Evolutionary conservation across 2,888 invertebrate genomes (phyloP).

Genomic region (Tineola bisselliella): DNA sequence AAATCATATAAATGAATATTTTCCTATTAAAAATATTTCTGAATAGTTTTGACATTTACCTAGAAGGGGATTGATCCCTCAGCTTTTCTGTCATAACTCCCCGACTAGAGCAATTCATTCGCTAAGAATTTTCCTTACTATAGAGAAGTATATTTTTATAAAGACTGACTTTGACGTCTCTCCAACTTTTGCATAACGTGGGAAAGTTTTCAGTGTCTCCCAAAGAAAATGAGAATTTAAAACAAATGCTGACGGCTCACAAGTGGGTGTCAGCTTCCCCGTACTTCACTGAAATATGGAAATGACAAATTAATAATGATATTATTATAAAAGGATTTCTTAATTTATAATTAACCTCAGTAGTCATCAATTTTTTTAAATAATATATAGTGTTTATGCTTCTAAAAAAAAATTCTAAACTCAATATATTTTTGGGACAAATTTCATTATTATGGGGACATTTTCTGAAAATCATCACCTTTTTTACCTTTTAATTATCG

Average conservation of each 20-base stretch:
- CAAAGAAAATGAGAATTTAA: not conserved
- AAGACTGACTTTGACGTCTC: not conserved
- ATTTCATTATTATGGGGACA: too few species aligned
- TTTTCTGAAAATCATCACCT: too few species aligned
- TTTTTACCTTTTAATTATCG: too few species aligned
- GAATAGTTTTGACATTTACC: too few species aligned
- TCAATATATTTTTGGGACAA: too few species aligned
- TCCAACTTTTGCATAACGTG: not conserved
- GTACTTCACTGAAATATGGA: not conserved
- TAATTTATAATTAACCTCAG: too few species aligned
- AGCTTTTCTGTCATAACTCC: too few species aligned
- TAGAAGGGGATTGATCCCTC: too few species aligned
- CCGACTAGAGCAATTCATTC: not conserved
- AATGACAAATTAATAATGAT: constrained; percentile 14
- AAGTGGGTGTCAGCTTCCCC: constrained; percentile 12
- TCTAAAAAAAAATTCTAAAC: too few species aligned
- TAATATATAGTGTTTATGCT: too few species aligned
- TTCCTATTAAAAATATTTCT: not conserved
- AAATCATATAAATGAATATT: not conserved
- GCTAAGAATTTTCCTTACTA: not conserved
- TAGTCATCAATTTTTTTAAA: too few species aligned
- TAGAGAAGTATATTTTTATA: not conserved
- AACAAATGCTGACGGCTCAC: constrained; percentile 11
- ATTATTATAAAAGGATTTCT: too few species aligned
- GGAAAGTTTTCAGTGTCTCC: not conserved